phyloP scores from a whole-genome alignment of 2,888 invertebrate genomes.

The Himalopsyche kuldschensis region DNA sequence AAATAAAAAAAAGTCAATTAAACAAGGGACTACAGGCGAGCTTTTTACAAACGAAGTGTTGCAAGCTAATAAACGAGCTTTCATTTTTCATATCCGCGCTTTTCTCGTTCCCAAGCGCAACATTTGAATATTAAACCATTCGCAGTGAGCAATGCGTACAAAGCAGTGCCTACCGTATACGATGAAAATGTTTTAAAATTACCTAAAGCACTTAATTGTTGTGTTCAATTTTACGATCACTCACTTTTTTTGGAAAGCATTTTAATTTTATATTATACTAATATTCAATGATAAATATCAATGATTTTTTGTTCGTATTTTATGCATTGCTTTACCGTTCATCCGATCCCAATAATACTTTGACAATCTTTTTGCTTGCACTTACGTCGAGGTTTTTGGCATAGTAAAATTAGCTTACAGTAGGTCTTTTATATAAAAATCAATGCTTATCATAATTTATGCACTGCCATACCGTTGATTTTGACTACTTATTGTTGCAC shows the following conservation, averaged over 20 bases:
- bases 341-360: slow-evolving; percentile 1
- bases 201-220: neutral
- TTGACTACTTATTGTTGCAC: too few relatives aligned
- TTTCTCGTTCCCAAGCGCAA: neutral
- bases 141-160: neutral
- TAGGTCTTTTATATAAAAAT: too few relatives aligned
- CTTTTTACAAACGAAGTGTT: neutral
- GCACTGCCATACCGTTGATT: too few relatives aligned
- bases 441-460: too few relatives aligned
- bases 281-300: too few relatives aligned
- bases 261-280: too few relatives aligned
- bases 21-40: neutral
- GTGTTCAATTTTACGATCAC: too few relatives aligned
- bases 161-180: neutral
- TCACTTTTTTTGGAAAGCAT: too few relatives aligned
- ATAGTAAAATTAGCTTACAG: too few relatives aligned
- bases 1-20: neutral
- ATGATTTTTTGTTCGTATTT: slow-evolving; percentile 11
- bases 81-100: neutral
- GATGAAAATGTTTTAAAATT: neutral
- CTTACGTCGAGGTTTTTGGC: too few relatives aligned
- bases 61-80: neutral
- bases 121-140: neutral
- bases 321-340: slow-evolving; percentile 2
- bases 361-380: too few relatives aligned